A percentile compares a stretch with the other conserved stretches of the same genome.
phyloP scores from a whole-genome alignment of 2,797 vertebrate species.

The Periophthalmus magnuspinnatus region DNA sequence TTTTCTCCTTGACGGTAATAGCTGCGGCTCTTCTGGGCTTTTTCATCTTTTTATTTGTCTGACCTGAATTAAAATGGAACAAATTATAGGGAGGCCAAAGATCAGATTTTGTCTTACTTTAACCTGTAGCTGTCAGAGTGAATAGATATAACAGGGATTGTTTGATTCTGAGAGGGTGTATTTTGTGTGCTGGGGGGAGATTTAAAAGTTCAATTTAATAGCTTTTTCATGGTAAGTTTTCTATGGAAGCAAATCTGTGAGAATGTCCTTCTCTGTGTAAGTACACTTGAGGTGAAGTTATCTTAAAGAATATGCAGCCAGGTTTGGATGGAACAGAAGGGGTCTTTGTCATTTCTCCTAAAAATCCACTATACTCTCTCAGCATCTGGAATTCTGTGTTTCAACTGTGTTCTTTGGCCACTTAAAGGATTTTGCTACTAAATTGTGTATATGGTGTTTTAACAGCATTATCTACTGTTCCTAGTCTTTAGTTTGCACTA shows the following conservation, averaged over 20 bases:
- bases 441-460: no score
- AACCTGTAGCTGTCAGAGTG: conserved; percentile 52
- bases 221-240: conserved; percentile 33
- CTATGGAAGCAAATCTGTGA: conserved; percentile 54
- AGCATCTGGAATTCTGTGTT: no score
- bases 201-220: conserved; percentile 68
- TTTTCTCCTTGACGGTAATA: conserved; percentile 45
- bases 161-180: conserved; percentile 29
- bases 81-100: conserved; percentile 63
- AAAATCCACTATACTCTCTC: neutral
- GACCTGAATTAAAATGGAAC: conserved; percentile 64
- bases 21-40: conserved; percentile 32
- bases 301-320: conserved; percentile 33
- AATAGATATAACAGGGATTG: conserved; percentile 45
- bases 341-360: conserved; percentile 39
- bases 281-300: conserved; percentile 38
- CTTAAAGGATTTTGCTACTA: no score
- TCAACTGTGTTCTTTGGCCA: no score
- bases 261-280: conserved; percentile 56
- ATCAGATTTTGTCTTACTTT: conserved; percentile 65
- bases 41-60: conserved; percentile 58
- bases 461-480: no score
- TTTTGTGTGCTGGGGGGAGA: conserved; percentile 44
- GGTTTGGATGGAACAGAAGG: conserved; percentile 43
- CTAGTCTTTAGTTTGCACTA: no score